phyloP scores from a whole-genome alignment of 2,797 vertebrate genomes.

The Mormyrops boulengeri region DNA sequence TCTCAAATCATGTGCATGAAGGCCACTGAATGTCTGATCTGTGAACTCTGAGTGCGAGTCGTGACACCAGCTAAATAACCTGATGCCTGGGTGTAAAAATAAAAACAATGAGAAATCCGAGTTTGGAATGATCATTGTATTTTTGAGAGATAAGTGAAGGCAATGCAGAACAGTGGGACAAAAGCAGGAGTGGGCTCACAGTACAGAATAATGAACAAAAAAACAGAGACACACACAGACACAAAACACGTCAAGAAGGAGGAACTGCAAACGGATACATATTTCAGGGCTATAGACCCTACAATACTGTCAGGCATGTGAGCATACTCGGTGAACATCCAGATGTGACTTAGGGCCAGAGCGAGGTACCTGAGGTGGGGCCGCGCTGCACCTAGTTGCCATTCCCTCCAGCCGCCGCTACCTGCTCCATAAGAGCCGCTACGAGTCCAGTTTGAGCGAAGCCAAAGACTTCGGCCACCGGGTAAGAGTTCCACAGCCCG shows the following conservation, averaged over 20 bases:
- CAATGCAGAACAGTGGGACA: slow-evolving; percentile 32
- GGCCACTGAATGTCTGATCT: not conserved
- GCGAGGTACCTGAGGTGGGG: not conserved
- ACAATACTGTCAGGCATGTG: not conserved
- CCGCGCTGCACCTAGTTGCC: not conserved
- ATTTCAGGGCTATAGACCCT: not conserved
- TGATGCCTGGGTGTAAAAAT: not conserved
- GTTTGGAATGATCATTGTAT: slow-evolving; percentile 52
- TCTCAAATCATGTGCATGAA: not conserved
- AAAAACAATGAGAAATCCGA: slow-evolving; percentile 10
- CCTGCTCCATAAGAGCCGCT: not conserved
- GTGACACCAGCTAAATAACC: not conserved
- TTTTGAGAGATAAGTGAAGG: slow-evolving; percentile 42
- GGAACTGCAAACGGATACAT: not conserved
- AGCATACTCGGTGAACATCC: not conserved
- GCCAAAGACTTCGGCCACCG: not conserved
- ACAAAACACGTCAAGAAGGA: not conserved
- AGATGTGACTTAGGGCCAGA: slow-evolving; percentile 10
- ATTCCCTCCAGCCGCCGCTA: not conserved
- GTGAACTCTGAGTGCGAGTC: not conserved
- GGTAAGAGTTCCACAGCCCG: not conserved
- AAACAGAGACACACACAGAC: not conserved
- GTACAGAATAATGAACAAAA: slow-evolving; percentile 39
- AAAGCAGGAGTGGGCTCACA: slow-evolving; percentile 35
- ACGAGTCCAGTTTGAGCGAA: not conserved